Base-by-base conservation (phyloP, 2,113 vertebrate species). In the Menidia beryllina region DNA sequence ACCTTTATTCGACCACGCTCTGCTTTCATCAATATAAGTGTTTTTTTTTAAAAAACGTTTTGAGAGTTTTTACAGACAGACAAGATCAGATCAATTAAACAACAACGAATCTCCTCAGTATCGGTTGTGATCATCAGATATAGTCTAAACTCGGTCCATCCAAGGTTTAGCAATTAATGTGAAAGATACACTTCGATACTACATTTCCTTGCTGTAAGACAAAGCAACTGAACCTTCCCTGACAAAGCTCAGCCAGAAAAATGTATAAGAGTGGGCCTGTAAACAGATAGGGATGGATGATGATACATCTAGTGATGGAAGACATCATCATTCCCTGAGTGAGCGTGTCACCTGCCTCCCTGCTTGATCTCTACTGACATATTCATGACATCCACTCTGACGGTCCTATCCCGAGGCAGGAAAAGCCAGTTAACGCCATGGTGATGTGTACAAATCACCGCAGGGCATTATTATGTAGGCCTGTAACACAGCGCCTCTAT, bases 351-450 rank as follows among this genome's bases (percentile, higher is more conserved):
- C 55, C 49, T 15, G 55, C 43, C 47, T 27, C 20, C 11, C 7
- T 27, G 53, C 27, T 43, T 25, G 48, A 69, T 65, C 17, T 25
- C 57, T 19, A 57, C 72, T 52, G 77, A 73, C 53, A 85, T 50
- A 52, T 64, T 38, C 1, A 65, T 41, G 62, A 4, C 36, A 27
- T 48, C 41, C 34, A 8, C 50, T 50, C 41, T n/a, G 63, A 25
- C n/a, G 17, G 41, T 39, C n/a, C n/a, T n/a, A n/a, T n/a, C n/a
- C n/a, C n/a, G n/a, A n/a, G n/a, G n/a, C n/a, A n/a, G n/a, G n/a
- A n/a, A n/a, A n/a, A 19, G 56, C 60, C 34, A 10, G 7, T 52
- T 52, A 25, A 5, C 73, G 36, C 59, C 24, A 50, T 9, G 43
- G 49, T 15, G 11, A 4, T 21, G 19, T 10, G 30, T 20, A 53